Percentiles rank a stretch among this genome's conserved stretches.
Conservation (phyloP, 2,113 vertebrate species). For the Orthonyx spaldingii region DNA sequence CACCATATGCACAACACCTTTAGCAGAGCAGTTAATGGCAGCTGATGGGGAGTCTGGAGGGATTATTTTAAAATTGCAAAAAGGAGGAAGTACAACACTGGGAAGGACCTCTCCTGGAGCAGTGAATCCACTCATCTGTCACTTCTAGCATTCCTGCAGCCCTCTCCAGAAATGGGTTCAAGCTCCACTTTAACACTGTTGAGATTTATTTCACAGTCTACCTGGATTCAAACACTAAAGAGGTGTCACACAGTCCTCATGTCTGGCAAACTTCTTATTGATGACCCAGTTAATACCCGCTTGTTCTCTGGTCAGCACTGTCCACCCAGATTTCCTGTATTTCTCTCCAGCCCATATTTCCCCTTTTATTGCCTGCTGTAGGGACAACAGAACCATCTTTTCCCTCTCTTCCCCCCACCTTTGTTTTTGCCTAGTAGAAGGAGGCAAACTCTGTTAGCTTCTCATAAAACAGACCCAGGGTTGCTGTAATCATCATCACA, state of each 20-base stretch:
- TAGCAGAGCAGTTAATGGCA: neutral
- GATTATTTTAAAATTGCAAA: neutral
- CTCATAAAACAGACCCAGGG: neutral
- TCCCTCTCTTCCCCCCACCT: neutral
- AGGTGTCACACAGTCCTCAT: fast-evolving
- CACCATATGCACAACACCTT: fast-evolving
- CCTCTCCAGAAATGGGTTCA: neutral
- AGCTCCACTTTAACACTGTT: neutral
- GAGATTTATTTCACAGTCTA: neutral
- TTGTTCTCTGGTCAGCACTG: neutral
- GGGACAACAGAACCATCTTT: neutral
- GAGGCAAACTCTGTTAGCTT: neutral
- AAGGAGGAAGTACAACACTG: neutral
- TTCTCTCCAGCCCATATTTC: neutral
- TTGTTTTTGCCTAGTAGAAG: neutral
- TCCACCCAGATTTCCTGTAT: fast-evolving
- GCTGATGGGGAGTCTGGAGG: neutral
- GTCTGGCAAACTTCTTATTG: neutral
- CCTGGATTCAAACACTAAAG: neutral
- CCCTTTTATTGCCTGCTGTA: neutral
- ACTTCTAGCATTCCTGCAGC: neutral
- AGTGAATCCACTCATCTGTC: neutral
- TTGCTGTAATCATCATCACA: neutral
- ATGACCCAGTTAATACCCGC: neutral
- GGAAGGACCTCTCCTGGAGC: neutral